A percentile compares a stretch with the other conserved stretches of the same genome.
Conservation (phyloP, 92 coral and sea anemone species). For the Porites divaricata region DNA sequence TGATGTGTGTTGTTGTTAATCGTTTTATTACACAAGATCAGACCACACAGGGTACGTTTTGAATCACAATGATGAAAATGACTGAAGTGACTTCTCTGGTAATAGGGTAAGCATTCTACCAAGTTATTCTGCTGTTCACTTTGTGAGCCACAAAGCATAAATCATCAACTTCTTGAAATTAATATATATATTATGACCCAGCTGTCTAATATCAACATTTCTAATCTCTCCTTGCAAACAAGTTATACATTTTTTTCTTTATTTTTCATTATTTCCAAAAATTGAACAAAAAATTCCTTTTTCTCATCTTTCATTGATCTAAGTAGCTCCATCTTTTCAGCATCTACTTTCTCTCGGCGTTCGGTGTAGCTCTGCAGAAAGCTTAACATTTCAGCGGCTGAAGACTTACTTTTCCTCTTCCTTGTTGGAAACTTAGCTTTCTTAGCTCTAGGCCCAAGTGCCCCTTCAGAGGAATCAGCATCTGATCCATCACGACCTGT, state of each 20-base stretch:
- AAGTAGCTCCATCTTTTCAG: constrained; percentile 39
- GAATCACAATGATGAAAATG: too few relatives aligned
- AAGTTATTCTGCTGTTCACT: too few relatives aligned
- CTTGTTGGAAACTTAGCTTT: constrained; percentile 44
- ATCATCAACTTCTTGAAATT: too few relatives aligned
- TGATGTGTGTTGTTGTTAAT: not conserved
- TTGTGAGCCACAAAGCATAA: too few relatives aligned
- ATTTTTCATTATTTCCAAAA: constrained; percentile 36
- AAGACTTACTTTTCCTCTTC: constrained; percentile 50
- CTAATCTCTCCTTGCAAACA: too few relatives aligned
- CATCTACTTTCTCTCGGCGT: constrained; percentile 56
- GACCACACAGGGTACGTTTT: not conserved
- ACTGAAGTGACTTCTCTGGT: too few relatives aligned
- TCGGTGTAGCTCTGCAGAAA: constrained; percentile 52
- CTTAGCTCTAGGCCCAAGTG: constrained; percentile 18
- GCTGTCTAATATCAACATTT: too few relatives aligned
- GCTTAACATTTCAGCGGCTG: constrained; percentile 48
- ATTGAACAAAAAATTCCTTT: constrained; percentile 42
- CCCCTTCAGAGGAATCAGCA: constrained; percentile 29
- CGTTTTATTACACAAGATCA: not conserved
- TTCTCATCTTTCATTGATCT: constrained; percentile 47
- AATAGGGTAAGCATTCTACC: too few relatives aligned
- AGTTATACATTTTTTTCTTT: too few relatives aligned
- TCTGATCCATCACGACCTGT: constrained; percentile 32
- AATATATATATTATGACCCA: too few relatives aligned